Base-by-base conservation (phyloP, 2,797 vertebrate genomes). In the Artibeus lituratus region DNA sequence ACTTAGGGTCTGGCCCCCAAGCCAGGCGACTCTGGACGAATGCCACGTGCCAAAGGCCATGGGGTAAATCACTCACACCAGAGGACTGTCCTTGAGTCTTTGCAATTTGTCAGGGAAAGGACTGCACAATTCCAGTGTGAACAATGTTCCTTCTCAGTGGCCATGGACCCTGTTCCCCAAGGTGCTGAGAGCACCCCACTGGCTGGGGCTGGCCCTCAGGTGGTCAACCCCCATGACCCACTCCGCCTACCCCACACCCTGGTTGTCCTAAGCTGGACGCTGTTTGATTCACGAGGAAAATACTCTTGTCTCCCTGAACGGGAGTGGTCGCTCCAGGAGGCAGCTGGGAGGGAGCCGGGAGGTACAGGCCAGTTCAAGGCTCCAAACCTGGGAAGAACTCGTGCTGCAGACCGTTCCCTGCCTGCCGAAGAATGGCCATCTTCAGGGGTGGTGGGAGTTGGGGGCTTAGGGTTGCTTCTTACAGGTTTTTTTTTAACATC, bases 371-470 rank as follows among this genome's bases (percentile, higher is more conserved):
- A 74, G 42, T 7, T 49, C 7, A 10, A 42, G 80, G 1, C 16
- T 39, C 57, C 24, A n/a, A 2, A 32, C 47, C 78, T 39, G 47
- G 47, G 83, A 73, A 62, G 39, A 44, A 87, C 0, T 32, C 39
- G 12, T 4, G 9, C 14, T 10, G 44, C 3, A 0, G 7, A 11
- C 35, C 35, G 0, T 24, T 24, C 69, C 11, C 74, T 3, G 7
- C 55, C n/a, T 11, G 16, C 1, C 4, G 62, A 8, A 49, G 42
- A 42, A n/a, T 11, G n/a, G 39, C 72, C 21, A 0, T 39, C 24
- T 49, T 70, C n/a, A 16, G 44, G 0, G 12, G 80, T 35, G 18
- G 42, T 12, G 1, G 15, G 59, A 70, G 51, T 29, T 35, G 37
- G 51, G 51, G 6, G 9, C 62, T 29, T 10, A 2, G 26, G 72